Evolutionary conservation across 1,140 invertebrate genomes (phyloP), one percentile per base, ranked within the genome.

Genomic region (Tetranychus cinnabarinus): DNA sequence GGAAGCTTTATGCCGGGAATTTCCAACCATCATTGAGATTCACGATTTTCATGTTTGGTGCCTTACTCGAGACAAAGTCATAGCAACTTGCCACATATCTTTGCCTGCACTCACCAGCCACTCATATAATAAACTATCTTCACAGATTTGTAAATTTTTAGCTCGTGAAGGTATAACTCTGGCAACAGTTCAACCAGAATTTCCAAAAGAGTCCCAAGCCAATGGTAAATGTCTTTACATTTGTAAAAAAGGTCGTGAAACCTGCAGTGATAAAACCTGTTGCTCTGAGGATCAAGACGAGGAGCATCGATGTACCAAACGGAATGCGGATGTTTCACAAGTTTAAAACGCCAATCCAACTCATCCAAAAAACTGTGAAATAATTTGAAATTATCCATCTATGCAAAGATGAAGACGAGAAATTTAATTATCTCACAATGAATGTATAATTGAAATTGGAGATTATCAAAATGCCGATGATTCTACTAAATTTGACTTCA

Each of bases 41-140:
- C 89, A 93, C 67, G 88, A 93, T 72, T 90, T 93, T 69, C 88
- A 92, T 69, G 86, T 92, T 2, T 92, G 88, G 88, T 86, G 90
- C 72, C 75, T 92, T 63, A 87, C 88, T 33, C 86, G 86, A 1
- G 86, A 91, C 72, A 78, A 87, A 65, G 90, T 91, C 60, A 91
- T 93, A 67, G 88, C 88, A 56, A 90, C 88, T 8, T 88, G 88
- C 3, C 88, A 93, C 68, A 89, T 93, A 69, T 81, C 82, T 79
- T 84, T 74, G 33, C 58, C 54, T 8, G 61, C 62, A 8, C 62
- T 65, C 15, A 65, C 83, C 0, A 87, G 87, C 1, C 85, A 88
- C 71, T 85, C 87, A 71, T 85, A 91, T 0, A 89, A 88, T 71
- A 85, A 89, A 70, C 39, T 62, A n/a, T 62, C 61, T 13, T 31